Base-by-base conservation (phyloP, 2,888 invertebrate genomes). In the Diaphora mendica region DNA sequence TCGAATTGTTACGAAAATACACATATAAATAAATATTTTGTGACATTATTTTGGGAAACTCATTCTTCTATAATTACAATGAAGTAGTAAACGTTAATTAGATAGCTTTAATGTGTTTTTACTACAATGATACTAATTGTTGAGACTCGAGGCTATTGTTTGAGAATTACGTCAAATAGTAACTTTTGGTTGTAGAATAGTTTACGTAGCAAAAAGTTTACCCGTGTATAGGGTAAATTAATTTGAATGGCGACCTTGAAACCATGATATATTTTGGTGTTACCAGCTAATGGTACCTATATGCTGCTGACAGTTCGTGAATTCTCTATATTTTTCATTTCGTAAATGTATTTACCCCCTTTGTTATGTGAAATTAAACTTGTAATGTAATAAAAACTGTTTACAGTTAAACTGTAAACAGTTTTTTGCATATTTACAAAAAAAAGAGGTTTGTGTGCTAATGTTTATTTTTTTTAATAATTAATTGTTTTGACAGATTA, bases 1-100 rank as follows among this genome's bases (percentile, higher is more conserved):
- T 62, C 51, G 39, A 39, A 30, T 44, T 64, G 35, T 72, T 75
- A 75, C 72, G 59, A 68, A 75, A 72, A 72, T 69, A 64, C 39
- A 64, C 68, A 35, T 44, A 71, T 44, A 83, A 75, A 75, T 35
- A 73, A 55, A 55, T 55, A n/a, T 55, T 75, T 74, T 82, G 78
- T 82, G 82, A 84, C 84, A 82, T 73, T 78, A 75, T 69, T 82
- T 82, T 84, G 72, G 72, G 82, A 82, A 79, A 80, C 77, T 73
- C 73, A 55, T 76, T 76, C 72, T 68, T 73, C 64, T 70, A 33
- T 79, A 76, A 75, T 72, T 73, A 75, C 77, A 73, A 79, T 84
- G n/a, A 70, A 42, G 75, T 64, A 76, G 48, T 77, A 77, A 82
- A 78, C n/a, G 42, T 69, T 80, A 84, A 84, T 83, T 84, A 80